Conservation (phyloP, 2,113 vertebrate genomes). For the human region GRCh38 chr5:173191501-173192000, state of each 20-base stretch:
- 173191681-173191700: background rate
- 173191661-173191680: background rate
- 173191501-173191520: background rate
- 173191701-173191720: too few relatives aligned
- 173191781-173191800: background rate
- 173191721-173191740: too few relatives aligned
- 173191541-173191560: too few relatives aligned
- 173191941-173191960: background rate
- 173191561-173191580: background rate
- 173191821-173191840: background rate
- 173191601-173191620: background rate
- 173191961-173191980: background rate
- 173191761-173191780: fast-evolving
- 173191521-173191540: background rate
- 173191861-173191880: background rate
- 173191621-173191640: background rate
- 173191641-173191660: background rate
- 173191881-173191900: background rate
- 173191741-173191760: background rate
- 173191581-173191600: background rate
- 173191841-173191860: background rate
- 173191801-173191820: background rate
- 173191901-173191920: background rate
- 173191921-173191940: too few relatives aligned
- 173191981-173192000: background rate